Base-by-base conservation (phyloP, 2,797 vertebrate species). In the Neoniphon sammara region DNA sequence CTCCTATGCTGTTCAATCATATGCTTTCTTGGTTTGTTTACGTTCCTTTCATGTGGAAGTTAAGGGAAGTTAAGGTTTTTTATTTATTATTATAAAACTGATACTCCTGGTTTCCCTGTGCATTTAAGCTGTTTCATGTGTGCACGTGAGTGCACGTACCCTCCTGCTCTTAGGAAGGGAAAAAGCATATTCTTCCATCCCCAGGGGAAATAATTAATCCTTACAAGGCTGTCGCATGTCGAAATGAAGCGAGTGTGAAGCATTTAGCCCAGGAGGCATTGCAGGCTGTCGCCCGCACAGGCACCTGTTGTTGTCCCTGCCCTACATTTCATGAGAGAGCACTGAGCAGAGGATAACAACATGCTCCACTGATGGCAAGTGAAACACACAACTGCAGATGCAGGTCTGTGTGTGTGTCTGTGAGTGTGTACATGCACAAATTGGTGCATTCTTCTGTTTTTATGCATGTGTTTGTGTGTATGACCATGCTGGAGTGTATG, bases 141-240 rank as follows among this genome's bases (percentile, higher is more conserved):
- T 85, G 81, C 85, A 78, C 74, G 80, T 73, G 89, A 86, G 85
- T 75, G 87, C 84, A 75, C 82, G 78, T 84, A 82, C 83, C 85
- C 83, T 87, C 83, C 85, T 84, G 86, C 86, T 85, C 88, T 87
- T 79, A 86, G 85, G 85, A 87, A 88, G 83, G 80, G 81, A 88
- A 91, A 88, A 89, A 87, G 80, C 85, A 91, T 89, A 89, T 90
- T 89, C 86, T 85, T 88, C 86, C 82, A 86, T 91, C 92, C 91
- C 86, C 93, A 66, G 86, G 93, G 93, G 93, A 92, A 94, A 94
- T 94, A 94, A 94, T 94, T 94, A 94, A 94, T 93, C 91, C 89
- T 91, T 92, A 91, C 92, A 93, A 92, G 91, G 92, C 91, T 93
- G 91, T 93, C 91, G 88, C 91, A 92, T 93, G 93, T 94, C 84